Conservation (phyloP, 2,888 invertebrate species). For the Cephonodes hylas region DNA sequence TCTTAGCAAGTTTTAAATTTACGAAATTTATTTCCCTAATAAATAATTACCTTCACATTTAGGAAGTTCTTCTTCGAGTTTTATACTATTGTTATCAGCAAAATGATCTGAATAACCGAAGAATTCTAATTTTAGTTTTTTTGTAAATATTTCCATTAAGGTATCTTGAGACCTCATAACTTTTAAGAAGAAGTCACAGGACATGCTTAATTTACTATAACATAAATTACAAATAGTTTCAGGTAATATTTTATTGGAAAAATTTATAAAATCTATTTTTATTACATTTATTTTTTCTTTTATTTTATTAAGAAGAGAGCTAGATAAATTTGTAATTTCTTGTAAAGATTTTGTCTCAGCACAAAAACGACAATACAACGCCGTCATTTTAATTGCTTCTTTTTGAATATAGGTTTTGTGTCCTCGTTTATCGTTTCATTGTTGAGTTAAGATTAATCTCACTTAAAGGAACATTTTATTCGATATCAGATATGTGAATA, state of each 20-base stretch:
- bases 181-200: slow-evolving; percentile 22
- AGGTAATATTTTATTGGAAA: slow-evolving; percentile 19
- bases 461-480: no score
- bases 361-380: slow-evolving; percentile 4
- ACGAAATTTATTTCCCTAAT: neutral
- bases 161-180: slow-evolving; percentile 17
- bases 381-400: neutral
- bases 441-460: no score
- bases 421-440: neutral
- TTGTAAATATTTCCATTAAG: neutral
- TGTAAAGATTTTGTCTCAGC: neutral
- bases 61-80: neutral
- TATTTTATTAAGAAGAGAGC: slow-evolving; percentile 9
- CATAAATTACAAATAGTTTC: slow-evolving; percentile 24
- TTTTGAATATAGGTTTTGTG: no score
- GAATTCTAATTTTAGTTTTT: neutral
- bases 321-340: neutral
- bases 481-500: no score
- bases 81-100: neutral
- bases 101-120: neutral
- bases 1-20: neutral
- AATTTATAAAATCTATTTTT: slow-evolving; percentile 20
- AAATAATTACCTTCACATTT: neutral
- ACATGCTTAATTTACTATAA: slow-evolving; percentile 17
- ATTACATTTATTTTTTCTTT: slow-evolving; percentile 18